Conservation (phyloP, 2,888 invertebrate species). For the Sylvicola cinctus region DNA sequence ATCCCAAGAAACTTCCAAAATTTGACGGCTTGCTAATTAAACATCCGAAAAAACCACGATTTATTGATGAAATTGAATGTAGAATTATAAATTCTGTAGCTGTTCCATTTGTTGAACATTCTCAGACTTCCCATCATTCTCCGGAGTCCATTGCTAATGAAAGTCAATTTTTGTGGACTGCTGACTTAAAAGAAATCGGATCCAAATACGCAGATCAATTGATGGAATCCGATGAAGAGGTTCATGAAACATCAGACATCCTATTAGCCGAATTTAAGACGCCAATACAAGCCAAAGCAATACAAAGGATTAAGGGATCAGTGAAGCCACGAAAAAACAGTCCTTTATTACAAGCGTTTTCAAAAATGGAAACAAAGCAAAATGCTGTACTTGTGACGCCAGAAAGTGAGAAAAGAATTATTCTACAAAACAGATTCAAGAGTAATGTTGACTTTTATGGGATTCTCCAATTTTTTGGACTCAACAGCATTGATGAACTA, state of each 20-base stretch:
- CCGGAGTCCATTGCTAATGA: no score
- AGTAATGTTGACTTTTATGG: constrained; percentile 8
- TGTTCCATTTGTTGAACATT: no score
- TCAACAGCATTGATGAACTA: constrained; percentile 29
- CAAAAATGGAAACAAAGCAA: constrained; percentile 1
- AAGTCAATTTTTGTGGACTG: no score
- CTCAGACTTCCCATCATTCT: no score
- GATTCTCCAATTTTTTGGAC: constrained; percentile 24
- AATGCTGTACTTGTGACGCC: background rate
- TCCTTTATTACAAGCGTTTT: constrained; percentile 1
- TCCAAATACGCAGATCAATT: constrained; percentile 7
- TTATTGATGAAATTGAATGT: no score
- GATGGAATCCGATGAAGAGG: constrained; percentile 1
- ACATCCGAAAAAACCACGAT: no score
- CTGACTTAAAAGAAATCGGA: no score
- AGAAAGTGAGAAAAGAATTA: constrained; percentile 1
- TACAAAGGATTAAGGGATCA: constrained; percentile 1
- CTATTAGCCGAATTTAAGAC: background rate
- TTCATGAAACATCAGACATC: no score
- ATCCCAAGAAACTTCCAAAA: no score
- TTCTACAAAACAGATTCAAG: background rate
- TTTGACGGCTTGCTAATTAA: no score
- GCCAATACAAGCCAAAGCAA: constrained; percentile 5
- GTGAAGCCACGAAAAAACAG: background rate
- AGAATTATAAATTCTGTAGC: no score